Percentiles rank a stretch among this genome's conserved stretches.
These are phyloP conservation scores for Arizona elegans DNA, from an alignment of 2,113 vertebrate genomes.

Conservation along the genomic window DNA sequence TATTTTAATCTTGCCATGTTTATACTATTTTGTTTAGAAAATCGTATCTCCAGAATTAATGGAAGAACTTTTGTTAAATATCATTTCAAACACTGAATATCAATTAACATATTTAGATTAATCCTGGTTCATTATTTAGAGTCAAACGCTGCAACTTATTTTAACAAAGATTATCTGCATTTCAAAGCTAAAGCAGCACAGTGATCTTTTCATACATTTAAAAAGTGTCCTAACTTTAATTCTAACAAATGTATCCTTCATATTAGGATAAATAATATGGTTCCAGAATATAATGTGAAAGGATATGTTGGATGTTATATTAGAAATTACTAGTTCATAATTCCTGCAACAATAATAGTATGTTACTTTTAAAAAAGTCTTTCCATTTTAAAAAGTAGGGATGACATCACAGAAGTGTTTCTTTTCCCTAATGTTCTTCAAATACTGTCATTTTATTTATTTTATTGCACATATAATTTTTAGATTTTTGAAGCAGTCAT, in stretches of 20 bases:
- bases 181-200: not conserved
- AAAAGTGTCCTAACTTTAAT: not conserved
- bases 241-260: not conserved
- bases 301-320: not conserved
- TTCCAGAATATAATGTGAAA: not conserved
- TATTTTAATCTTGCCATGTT: not conserved
- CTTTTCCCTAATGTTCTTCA: not conserved
- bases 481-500: not conserved
- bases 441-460: not conserved
- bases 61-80: not conserved
- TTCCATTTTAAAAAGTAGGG: not conserved
- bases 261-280: not conserved
- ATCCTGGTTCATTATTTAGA: not conserved
- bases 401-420: not conserved
- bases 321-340: not conserved
- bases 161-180: not conserved
- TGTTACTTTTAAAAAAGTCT: not conserved
- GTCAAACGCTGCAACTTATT: not conserved
- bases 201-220: not conserved
- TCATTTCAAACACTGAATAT: not conserved
- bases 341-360: not conserved
- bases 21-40: not conserved
- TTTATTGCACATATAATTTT: not conserved
- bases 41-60: not conserved
- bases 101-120: not conserved